Percentiles rank a stretch among this genome's conserved stretches.
These are phyloP conservation scores for Philaethria dido DNA, from an alignment of 2,888 invertebrate genomes.

Conservation along the genomic window DNA sequence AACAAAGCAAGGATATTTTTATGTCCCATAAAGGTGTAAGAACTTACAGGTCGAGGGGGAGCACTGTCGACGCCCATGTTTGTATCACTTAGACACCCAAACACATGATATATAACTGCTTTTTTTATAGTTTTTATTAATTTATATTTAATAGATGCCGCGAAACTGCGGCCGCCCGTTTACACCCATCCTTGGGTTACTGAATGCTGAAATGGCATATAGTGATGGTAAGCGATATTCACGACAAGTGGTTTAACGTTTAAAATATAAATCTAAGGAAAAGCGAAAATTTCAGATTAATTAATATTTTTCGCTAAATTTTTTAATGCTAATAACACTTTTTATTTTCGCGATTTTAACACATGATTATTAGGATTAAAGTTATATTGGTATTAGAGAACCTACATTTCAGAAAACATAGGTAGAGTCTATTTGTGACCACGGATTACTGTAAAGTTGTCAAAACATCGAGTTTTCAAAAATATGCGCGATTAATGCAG, in stretches of 20 bases:
- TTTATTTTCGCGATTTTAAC: no score
- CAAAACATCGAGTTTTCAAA: no score
- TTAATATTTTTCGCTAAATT: no score
- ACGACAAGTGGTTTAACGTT: conserved; percentile 27
- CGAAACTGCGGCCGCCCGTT: conserved; percentile 55
- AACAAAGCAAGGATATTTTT: conserved; percentile 22
- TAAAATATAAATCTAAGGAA: no score
- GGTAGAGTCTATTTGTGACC: no score
- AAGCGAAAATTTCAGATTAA: no score
- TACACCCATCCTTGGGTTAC: conserved; percentile 58
- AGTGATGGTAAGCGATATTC: conserved; percentile 41
- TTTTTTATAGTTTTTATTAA: conserved; percentile 44
- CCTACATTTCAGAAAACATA: no score
- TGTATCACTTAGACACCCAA: conserved; percentile 47
- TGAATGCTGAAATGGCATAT: conserved; percentile 49
- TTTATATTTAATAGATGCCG: conserved; percentile 43
- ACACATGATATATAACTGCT: conserved; percentile 50
- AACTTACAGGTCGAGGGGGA: conserved; percentile 53
- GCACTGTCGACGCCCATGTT: conserved; percentile 73
- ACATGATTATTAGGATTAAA: no score
- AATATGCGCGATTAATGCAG: no score
- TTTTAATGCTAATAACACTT: no score
- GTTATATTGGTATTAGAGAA: no score
- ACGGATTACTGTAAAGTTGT: no score
- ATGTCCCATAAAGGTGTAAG: not conserved